A percentile compares a stretch with the other conserved stretches of the same genome.
Conservation (phyloP, 2,113 vertebrate species). For the Chascanopsetta lugubris region DNA sequence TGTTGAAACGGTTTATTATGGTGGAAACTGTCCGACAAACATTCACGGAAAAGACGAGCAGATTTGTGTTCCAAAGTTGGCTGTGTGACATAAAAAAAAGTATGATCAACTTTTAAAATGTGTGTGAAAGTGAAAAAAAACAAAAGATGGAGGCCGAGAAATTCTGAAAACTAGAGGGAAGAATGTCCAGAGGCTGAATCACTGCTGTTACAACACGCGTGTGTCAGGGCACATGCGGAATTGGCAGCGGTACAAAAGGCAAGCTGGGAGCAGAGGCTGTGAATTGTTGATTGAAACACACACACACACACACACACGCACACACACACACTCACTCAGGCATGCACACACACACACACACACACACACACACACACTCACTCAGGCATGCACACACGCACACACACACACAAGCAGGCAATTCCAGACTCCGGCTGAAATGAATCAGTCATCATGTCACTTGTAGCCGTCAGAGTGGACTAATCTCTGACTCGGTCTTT, state of each 20-base stretch:
- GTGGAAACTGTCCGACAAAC: no score
- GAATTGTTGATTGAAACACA: conserved; percentile 58
- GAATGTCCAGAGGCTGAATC: conserved; percentile 1
- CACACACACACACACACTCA: conserved; percentile 21
- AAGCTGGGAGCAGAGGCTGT: conserved; percentile 25
- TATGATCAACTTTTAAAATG: no score
- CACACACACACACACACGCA: no score
- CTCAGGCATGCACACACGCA: conserved; percentile 27
- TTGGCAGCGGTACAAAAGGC: conserved; percentile 16
- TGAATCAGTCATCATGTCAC: conserved; percentile 66
- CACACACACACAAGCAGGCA: conserved; percentile 15
- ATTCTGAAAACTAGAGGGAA: no score
- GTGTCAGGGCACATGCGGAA: conserved; percentile 11
- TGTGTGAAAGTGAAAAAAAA: no score
- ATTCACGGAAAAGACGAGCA: no score
- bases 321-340: conserved; percentile 7
- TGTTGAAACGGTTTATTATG: no score
- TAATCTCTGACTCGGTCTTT: conserved; percentile 28
- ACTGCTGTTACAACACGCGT: conserved; percentile 2
- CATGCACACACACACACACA: conserved; percentile 32
- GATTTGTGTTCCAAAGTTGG: no score
- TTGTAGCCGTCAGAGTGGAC: conserved; percentile 61
- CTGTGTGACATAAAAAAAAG: no score
- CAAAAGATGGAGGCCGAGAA: no score
- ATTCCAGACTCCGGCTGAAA: conserved; percentile 50